Evolutionary conservation across 2,797 vertebrate species (phyloP), one percentile per base, ranked within the genome.

Genomic region (Novumbra hubbsi): DNA sequence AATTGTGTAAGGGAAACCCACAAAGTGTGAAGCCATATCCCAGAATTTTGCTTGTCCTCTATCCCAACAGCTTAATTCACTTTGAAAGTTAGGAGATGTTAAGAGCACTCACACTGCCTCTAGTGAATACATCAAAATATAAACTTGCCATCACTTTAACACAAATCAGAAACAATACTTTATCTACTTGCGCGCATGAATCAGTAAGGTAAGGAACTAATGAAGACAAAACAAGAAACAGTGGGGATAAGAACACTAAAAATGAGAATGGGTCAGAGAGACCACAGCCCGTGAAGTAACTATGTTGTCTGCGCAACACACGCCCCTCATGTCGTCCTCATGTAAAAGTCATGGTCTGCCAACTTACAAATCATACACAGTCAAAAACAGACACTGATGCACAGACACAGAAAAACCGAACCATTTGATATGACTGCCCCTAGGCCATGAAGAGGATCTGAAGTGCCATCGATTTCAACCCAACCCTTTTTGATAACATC

Each of bases 341-440:
- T 85, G 73, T 80, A 83, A 84, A 84, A 85, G 80, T 85, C 70
- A 84, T 81, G 67, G 73, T 68, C 55, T 60, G 57, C 83, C 83
- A 84, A 83, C 85, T 83, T 81, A 80, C 68, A 65, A 16, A 28
- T 16, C 67, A 68, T 30, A 68, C 41, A 34, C 55, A 21, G 16
- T 17, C 55, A 57, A 11, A n/a, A 28, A 41, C 67, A 48, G 19
- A n/a, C 34, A 45, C 19, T 1, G 32, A 48, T 12, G 1, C 67
- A 68, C 38, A 68, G 17, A 73, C 63, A 34, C 49, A 72, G 71
- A 66, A 34, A 72, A 38, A 38, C 34, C 34, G 8, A 38, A 68
- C 68, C 75, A 68, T 79, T 72, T 75, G 63, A 78, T 74, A 75
- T 70, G 32, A 64, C 57, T 76, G 68, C 68, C 68, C 74, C 74